These are phyloP conservation scores for Dicaeum eximium DNA, from an alignment of 2,113 vertebrate species.

Conservation along the genomic window DNA sequence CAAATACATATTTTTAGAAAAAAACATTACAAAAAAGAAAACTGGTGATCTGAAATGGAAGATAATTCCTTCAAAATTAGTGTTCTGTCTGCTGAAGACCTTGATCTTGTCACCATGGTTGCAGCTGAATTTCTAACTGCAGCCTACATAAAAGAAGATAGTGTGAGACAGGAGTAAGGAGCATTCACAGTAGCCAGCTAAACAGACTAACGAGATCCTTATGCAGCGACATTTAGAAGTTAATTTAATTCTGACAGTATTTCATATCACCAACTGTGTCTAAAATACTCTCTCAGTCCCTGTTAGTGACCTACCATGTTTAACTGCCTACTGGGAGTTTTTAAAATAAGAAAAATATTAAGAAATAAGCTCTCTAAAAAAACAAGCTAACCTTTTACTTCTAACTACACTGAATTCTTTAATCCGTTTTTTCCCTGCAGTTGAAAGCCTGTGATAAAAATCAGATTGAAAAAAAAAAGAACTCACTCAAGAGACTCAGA, in stretches of 20 bases:
- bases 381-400: neutral
- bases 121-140: conserved; percentile 29
- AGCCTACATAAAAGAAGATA: conserved; percentile 36
- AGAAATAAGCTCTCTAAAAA: neutral
- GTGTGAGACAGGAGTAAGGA: neutral
- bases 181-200: conserved; percentile 3
- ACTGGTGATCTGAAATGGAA: neutral
- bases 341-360: neutral
- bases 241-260: neutral
- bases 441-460: neutral
- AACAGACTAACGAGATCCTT: conserved; percentile 2
- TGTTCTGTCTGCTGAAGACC: conserved; percentile 16
- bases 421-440: neutral
- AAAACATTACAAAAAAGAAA: neutral
- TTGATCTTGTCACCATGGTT: conserved; percentile 64
- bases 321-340: neutral
- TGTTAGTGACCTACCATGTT: neutral
- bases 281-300: neutral
- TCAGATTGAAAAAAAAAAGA: neutral
- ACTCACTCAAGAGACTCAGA: neutral
- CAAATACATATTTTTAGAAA: neutral
- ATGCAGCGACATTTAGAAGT: neutral
- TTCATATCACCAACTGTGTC: neutral
- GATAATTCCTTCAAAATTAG: conserved; percentile 32
- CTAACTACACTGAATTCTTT: neutral